These are phyloP conservation scores for Hydrolagus colliei DNA, from an alignment of 2,797 vertebrate genomes.

Conservation along the genomic window DNA sequence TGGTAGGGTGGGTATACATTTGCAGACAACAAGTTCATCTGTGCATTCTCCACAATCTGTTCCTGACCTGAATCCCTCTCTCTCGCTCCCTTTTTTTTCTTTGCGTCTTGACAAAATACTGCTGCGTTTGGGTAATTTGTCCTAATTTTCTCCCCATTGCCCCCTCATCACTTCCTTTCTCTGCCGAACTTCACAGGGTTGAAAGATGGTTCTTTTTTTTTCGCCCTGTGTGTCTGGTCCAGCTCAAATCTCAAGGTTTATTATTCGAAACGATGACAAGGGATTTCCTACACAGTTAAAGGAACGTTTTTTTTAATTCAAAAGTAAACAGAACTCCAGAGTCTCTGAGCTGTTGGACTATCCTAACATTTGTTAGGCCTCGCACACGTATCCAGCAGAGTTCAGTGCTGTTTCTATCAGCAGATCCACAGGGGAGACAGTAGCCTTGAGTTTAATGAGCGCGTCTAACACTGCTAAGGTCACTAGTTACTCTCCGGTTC, in stretches of 20 bases:
- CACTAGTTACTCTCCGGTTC: not conserved
- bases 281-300: constrained; percentile 22
- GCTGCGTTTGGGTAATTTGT: constrained; percentile 24
- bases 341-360: constrained; percentile 11
- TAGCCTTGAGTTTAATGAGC: constrained; percentile 25
- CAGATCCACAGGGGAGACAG: constrained; percentile 14
- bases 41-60: not conserved
- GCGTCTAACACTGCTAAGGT: constrained; percentile 7
- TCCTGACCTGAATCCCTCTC: not conserved
- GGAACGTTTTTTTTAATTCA: not conserved
- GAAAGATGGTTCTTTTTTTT: constrained; percentile 26
- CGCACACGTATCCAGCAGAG: not conserved
- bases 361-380: constrained; percentile 16
- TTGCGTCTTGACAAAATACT: constrained; percentile 19
- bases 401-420: not conserved
- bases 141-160: constrained; percentile 23
- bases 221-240: constrained; percentile 4
- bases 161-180: constrained; percentile 23
- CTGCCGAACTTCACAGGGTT: not conserved
- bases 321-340: constrained; percentile 19
- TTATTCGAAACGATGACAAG: constrained; percentile 28
- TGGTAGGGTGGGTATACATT: not conserved
- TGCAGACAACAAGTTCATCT: not conserved
- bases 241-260: constrained; percentile 30
- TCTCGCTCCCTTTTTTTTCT: not conserved